Evolutionary conservation across 2,797 vertebrate species (phyloP), one percentile per base, ranked within the genome.

Genomic region (Sebastes alutus): DNA sequence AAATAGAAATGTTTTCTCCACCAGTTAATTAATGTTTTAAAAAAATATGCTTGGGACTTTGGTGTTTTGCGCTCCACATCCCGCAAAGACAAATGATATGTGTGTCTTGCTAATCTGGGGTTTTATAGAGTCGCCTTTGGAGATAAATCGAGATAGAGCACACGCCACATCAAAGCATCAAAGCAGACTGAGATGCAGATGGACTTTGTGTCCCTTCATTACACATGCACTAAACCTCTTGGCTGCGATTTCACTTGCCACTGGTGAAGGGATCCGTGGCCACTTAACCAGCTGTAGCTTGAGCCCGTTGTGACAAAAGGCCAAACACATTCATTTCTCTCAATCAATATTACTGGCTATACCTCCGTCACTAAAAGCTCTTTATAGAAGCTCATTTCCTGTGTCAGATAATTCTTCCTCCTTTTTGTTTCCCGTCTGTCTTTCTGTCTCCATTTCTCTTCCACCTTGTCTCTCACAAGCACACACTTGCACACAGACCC

Each of bases 111-210:
- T 88, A 88, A 85, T 91, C 77, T 79, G 75, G 68, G 62, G 68
- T 84, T 88, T 89, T 72, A 82, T 78, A 46, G 72, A 68, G 75
- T 83, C 22, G 69, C 71, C 81, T 89, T 86, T 83, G 71, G 86
- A 89, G 80, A 92, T 86, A 78, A 85, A 81, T 82, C 5, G 69
- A 83, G 82, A 90, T 69, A 29, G 81, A 84, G 72, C 78, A 78
- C 88, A 89, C 69, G 79, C 80, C 83, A 90, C 91, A 92, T 92
- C 90, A 90, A 89, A 90, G 85, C 78, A 80, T 90, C 82, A 88
- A 88, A 92, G 90, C 85, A 89, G 90, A 88, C 89, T 87, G 90
- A 91, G 87, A 92, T 94, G 87, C 92, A 94, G 92, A 94, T 93
- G 93, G 91, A 92, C 88, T 85, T 92, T 87, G 91, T 83, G 87